Conservation (phyloP, 2,797 vertebrate genomes). For the Onychomys leucogaster region DNA sequence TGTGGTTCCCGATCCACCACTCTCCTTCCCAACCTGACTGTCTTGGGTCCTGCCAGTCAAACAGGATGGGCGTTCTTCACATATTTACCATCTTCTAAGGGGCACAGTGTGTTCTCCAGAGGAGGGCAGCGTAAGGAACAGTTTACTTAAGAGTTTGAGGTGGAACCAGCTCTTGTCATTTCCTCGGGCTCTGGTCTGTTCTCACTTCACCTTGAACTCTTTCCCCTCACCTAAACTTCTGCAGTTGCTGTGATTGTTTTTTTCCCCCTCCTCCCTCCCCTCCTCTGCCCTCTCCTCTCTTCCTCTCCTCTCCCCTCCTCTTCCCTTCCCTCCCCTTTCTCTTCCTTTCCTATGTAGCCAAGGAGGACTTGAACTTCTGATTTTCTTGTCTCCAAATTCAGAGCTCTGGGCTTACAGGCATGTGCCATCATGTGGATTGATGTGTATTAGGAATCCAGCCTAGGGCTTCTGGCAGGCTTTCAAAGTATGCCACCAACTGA, state of each 20-base stretch:
- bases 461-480: background rate
- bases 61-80: background rate
- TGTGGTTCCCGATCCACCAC: background rate
- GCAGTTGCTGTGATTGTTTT: background rate
- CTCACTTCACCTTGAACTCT: background rate
- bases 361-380: background rate
- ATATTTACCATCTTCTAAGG: background rate
- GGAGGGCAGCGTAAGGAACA: background rate
- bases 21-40: background rate
- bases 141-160: background rate
- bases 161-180: background rate
- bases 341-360: background rate
- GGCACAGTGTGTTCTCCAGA: background rate
- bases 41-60: background rate
- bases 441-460: background rate
- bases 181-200: background rate
- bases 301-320: too few species aligned
- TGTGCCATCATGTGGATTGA: background rate
- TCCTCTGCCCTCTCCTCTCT: background rate
- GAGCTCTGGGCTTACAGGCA: background rate
- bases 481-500: background rate
- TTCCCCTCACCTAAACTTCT: background rate
- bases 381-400: background rate
- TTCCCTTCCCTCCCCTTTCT: rapidly evolving
- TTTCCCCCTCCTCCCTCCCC: background rate